A percentile compares a stretch with the other conserved stretches of the same genome.
These are phyloP conservation scores for Pheosia gnoma DNA, from an alignment of 2,888 invertebrate genomes.

Conservation along the genomic window DNA sequence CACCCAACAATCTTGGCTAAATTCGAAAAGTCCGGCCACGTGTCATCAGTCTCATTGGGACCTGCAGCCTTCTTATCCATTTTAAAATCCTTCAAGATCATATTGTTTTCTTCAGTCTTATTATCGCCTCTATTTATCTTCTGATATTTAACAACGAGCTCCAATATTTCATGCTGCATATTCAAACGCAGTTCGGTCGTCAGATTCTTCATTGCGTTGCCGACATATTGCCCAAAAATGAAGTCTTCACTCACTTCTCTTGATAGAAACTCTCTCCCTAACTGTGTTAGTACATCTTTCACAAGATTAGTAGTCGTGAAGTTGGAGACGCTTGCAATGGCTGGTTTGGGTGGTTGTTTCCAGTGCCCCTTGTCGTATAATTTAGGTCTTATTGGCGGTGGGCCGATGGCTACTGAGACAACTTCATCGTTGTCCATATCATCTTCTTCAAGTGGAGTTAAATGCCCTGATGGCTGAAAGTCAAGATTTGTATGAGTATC, in stretches of 20 bases:
- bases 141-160: slow-evolving; percentile 65
- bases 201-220: slow-evolving; percentile 67
- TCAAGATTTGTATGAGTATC: not conserved
- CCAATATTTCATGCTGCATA: slow-evolving; percentile 74
- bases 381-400: slow-evolving; percentile 66
- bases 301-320: slow-evolving; percentile 52
- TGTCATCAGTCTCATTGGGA: slow-evolving; percentile 67
- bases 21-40: slow-evolving; percentile 74
- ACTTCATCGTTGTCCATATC: slow-evolving; percentile 77
- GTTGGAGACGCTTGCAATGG: slow-evolving; percentile 21
- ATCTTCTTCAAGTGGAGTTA: slow-evolving; percentile 69
- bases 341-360: slow-evolving; percentile 42
- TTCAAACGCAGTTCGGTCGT: slow-evolving; percentile 56
- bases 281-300: slow-evolving; percentile 61
- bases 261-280: slow-evolving; percentile 66
- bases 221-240: slow-evolving; percentile 76
- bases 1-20: slow-evolving; percentile 71
- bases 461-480: slow-evolving; percentile 69
- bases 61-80: slow-evolving; percentile 47
- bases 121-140: slow-evolving; percentile 42
- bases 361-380: slow-evolving; percentile 57
- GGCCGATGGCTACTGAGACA: slow-evolving; percentile 74
- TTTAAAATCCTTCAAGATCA: slow-evolving; percentile 43
- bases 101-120: slow-evolving; percentile 26
- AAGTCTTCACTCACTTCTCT: slow-evolving; percentile 72